phyloP scores from a whole-genome alignment of 2,113 vertebrate species.

The Mormyrus iriodes region DNA sequence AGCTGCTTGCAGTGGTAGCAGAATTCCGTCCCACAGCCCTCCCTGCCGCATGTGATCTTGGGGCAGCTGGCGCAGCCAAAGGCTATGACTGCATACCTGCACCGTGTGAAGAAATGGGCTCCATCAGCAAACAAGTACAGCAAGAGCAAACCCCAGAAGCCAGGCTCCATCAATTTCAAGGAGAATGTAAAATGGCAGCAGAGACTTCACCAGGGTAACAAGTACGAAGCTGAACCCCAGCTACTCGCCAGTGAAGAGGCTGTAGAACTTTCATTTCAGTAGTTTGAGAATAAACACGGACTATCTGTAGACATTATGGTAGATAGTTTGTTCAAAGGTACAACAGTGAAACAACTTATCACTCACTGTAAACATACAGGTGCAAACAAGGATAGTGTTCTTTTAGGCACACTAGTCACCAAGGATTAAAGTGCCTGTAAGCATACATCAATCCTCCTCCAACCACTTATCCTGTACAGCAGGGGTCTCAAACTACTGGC shows the following conservation, averaged over 20 bases:
- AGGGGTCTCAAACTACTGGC: background rate
- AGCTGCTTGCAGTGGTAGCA: conserved; percentile 99
- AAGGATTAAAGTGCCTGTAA: background rate
- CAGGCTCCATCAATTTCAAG: background rate
- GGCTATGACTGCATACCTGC: conserved; percentile 91
- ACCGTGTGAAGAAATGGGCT: background rate
- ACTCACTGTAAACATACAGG: background rate
- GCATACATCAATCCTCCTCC: background rate
- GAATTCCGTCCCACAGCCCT: conserved; percentile 92
- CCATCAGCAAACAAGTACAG: background rate
- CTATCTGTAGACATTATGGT: background rate
- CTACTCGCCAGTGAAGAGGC: background rate
- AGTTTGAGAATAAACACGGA: background rate
- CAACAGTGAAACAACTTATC: no score
- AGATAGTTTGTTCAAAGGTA: no score
- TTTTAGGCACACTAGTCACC: background rate
- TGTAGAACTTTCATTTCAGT: background rate
- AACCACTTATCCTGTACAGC: background rate
- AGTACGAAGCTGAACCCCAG: background rate
- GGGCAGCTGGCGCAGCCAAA: conserved; percentile 98
- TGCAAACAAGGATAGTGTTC: background rate
- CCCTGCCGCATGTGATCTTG: conserved; percentile 89
- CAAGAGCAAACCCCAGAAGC: background rate
- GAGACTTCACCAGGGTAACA: background rate
- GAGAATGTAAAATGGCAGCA: background rate